Percentiles rank a stretch among this genome's conserved stretches.
These are phyloP conservation scores for Chymomyza caudatula DNA, from an alignment of 2,888 invertebrate genomes.

Conservation along the genomic window DNA sequence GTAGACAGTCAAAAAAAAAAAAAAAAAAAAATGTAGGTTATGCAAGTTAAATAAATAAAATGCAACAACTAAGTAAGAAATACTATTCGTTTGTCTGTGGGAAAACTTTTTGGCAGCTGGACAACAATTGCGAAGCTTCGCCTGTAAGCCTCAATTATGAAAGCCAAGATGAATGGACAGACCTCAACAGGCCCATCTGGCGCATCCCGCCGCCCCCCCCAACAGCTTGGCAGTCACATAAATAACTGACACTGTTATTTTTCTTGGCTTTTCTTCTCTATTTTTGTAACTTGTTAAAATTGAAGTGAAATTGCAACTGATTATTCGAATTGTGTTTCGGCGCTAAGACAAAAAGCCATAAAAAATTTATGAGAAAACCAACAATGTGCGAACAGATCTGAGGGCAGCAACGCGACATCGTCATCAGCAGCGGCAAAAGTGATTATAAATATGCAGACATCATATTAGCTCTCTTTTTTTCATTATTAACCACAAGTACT, in stretches of 20 bases:
- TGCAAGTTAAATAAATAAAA: constrained; percentile 49
- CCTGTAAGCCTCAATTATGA: constrained; percentile 43
- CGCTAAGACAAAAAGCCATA: neutral
- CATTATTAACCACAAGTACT: constrained; percentile 4
- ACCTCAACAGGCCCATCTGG: neutral
- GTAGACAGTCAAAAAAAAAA: no score
- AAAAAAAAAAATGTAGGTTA: constrained; percentile 27
- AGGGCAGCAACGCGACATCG: neutral
- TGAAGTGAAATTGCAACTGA: constrained; percentile 64
- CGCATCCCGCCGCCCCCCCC: neutral
- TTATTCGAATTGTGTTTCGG: constrained; percentile 39
- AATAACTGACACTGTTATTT: constrained; percentile 54
- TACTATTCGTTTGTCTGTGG: constrained; percentile 25
- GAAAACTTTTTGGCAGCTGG: constrained; percentile 22
- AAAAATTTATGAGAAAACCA: neutral
- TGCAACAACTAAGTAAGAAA: neutral
- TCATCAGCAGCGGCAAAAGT: constrained; percentile 38
- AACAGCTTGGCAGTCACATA: constrained; percentile 32
- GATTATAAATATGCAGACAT: constrained; percentile 30
- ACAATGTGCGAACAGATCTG: neutral
- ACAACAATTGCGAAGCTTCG: constrained; percentile 1
- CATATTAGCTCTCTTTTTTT: constrained; percentile 24
- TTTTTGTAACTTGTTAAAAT: constrained; percentile 48
- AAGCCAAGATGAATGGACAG: constrained; percentile 28
- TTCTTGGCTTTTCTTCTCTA: neutral